Conservation (phyloP, 1,140 invertebrate species). For the Augochlora pura region DNA sequence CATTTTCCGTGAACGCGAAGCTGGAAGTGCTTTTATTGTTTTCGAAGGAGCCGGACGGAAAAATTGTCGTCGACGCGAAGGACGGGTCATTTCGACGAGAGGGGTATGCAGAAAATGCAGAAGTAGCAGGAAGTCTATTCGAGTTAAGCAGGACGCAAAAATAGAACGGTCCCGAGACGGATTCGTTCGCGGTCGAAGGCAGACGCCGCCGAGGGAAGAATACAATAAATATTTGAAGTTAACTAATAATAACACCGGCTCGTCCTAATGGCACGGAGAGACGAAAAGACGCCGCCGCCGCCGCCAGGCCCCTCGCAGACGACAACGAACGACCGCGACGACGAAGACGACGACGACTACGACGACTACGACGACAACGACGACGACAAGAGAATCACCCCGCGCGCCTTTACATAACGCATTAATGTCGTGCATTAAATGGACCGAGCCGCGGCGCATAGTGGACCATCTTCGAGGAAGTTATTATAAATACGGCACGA, state of each 20-base stretch:
- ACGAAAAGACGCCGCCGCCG: constrained; percentile 59
- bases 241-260: constrained; percentile 74
- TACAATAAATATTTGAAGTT: constrained; percentile 75
- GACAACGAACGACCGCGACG: constrained; percentile 26
- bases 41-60: too few relatives aligned
- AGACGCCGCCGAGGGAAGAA: constrained; percentile 50
- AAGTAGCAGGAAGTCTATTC: constrained; percentile 8
- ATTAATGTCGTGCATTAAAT: constrained; percentile 61
- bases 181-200: constrained; percentile 19
- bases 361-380: constrained; percentile 30
- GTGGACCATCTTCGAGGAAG: constrained; percentile 53
- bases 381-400: constrained; percentile 46
- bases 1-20: too few relatives aligned
- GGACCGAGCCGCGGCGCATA: constrained; percentile 13
- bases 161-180: constrained; percentile 44
- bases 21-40: too few relatives aligned
- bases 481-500: constrained; percentile 52
- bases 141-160: constrained; percentile 44
- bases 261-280: constrained; percentile 54
- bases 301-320: background rate
- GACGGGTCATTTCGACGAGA: too few relatives aligned
- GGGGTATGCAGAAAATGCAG: background rate
- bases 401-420: constrained; percentile 60
- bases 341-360: background rate
- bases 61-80: too few relatives aligned